Base-by-base conservation (phyloP, 2,888 invertebrate species). In the Micropterix aruncella region DNA sequence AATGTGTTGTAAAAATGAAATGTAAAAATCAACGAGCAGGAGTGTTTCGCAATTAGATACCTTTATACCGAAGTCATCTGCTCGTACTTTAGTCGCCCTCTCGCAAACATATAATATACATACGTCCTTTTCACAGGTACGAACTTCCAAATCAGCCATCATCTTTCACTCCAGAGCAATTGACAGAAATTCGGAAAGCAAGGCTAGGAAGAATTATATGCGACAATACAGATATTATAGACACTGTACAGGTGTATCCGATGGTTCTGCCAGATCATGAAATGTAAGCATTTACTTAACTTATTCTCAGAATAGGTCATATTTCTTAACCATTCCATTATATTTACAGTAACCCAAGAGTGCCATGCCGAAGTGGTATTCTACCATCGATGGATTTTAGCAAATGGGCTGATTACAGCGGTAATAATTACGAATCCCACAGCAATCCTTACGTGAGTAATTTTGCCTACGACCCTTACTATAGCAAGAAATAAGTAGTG, bases 201-300 rank as follows among this genome's bases (percentile, higher is more conserved):
- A 79, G 86, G 54, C 66, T 92, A 4, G 81, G 91, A 1, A 77
- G 90, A 48, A 66, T 92, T 42, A 86, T 93, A 53, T 93, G 93
- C 59, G 93, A 93, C 61, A 92, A 92, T 59, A 90, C 91, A 1
- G 92, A 93, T 60, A 75, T 91, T 51, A 90, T 93, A 52, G 90
- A 92, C 57, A 89, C 89, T 7, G 82, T 89, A 50, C 93, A 93
- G 61, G 74, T 91, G 12, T 92, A 90, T 62, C 90, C 91, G 1
- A 89, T 92, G 88, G 89, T 92, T 19, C 66, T 91, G 55, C 89
- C 92, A 2, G 91, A 92, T 66, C 91, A 91, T 59, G 89, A 91
- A 75, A 77, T 91, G 92, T 92, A 74, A 82, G 85, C 77, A 27
- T 27, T 27, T 27, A 27, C 27, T 27, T 7, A 9, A 12, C 12